A percentile compares a stretch with the other conserved stretches of the same genome.
Evolutionary conservation across 2,113 vertebrate genomes (phyloP).

Genomic region (Myotis lucifugus): DNA sequence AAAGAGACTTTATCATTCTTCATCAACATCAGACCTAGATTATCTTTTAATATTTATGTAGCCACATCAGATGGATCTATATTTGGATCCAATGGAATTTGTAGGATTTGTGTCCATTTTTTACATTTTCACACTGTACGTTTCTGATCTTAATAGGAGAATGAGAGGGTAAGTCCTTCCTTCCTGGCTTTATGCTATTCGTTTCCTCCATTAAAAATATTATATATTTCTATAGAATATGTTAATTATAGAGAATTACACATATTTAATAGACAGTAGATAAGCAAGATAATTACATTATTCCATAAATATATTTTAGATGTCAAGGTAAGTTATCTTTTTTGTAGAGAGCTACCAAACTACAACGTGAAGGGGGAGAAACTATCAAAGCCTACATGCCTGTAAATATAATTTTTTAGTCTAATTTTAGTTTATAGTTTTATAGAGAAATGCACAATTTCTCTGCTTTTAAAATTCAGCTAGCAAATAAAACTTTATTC

Average conservation of each 20-base stretch:
- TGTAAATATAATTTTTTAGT: not conserved
- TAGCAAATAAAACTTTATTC: not conserved
- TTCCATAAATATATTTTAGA: slow-evolving; percentile 6
- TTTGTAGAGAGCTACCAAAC: not conserved
- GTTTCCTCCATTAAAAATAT: slow-evolving; percentile 3
- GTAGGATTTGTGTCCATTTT: not conserved
- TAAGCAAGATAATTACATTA: not conserved
- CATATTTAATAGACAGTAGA: not conserved
- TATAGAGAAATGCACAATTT: not conserved
- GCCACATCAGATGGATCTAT: not conserved
- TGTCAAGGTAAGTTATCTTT: not conserved
- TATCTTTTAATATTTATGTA: slow-evolving; percentile 16
- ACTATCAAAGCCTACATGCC: not conserved
- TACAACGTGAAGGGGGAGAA: not conserved
- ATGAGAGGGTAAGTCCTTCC: not conserved
- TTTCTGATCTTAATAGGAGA: not conserved
- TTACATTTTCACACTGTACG: not conserved
- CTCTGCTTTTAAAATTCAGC: not conserved
- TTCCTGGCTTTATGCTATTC: not conserved
- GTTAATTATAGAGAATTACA: slow-evolving; percentile 5
- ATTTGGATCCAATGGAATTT: not conserved
- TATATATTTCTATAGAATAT: not conserved
- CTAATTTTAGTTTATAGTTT: not conserved
- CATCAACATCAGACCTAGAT: not conserved
- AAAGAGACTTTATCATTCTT: slow-evolving; percentile 12